Conservation (phyloP, 2,113 vertebrate species). For the Campylomormyrus numenius region DNA sequence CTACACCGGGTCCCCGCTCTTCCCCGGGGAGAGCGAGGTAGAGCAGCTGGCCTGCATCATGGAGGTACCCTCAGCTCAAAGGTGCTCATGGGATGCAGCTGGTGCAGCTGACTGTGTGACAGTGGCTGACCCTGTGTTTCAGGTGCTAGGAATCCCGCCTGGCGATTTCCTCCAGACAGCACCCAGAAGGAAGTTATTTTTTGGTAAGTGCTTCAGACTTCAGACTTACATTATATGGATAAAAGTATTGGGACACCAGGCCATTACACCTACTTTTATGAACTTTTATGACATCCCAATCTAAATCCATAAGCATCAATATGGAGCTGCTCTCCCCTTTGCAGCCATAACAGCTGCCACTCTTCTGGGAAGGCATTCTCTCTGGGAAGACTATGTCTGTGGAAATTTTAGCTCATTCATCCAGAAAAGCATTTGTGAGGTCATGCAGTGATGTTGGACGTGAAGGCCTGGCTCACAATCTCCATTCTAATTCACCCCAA, state of each 20-base stretch:
- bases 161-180: constrained; percentile 75
- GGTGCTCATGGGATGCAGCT: background rate
- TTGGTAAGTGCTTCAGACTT: constrained; percentile 63
- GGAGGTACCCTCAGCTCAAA: constrained; percentile 67
- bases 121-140: constrained; percentile 5
- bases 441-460: background rate
- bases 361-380: background rate
- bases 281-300: background rate
- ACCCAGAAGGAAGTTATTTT: constrained; percentile 74
- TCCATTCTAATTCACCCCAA: background rate
- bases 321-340: background rate
- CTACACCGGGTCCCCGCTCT: constrained; percentile 78
- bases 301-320: background rate
- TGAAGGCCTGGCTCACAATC: background rate
- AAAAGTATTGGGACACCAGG: background rate
- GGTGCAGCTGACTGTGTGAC: background rate
- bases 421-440: background rate
- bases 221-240: background rate
- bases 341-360: background rate
- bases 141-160: constrained; percentile 85
- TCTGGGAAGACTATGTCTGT: background rate
- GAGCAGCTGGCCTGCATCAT: constrained; percentile 92
- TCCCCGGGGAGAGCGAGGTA: constrained; percentile 82
- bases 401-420: background rate
- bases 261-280: background rate